These are phyloP conservation scores for Lophius americanus DNA, from an alignment of 2,797 vertebrate species.

Conservation along the genomic window DNA sequence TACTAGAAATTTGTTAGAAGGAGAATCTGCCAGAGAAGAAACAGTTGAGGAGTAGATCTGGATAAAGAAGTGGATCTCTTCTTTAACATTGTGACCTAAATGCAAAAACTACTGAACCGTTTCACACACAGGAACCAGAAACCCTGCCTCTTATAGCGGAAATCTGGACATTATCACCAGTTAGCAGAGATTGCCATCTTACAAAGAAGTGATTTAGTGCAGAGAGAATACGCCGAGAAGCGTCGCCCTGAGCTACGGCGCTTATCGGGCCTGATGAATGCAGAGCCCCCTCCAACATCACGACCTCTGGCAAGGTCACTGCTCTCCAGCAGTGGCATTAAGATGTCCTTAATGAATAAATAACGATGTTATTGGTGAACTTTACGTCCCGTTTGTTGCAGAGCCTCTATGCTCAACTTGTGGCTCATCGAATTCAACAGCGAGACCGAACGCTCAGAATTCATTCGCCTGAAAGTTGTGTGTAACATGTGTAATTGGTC, in stretches of 20 bases:
- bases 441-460: slow-evolving; percentile 12
- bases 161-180: background rate
- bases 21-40: too few relatives aligned
- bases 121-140: background rate
- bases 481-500: slow-evolving; percentile 26
- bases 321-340: slow-evolving; percentile 38
- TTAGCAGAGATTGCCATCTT: background rate
- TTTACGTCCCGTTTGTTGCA: slow-evolving; percentile 26
- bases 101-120: too few relatives aligned
- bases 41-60: too few relatives aligned
- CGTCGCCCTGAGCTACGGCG: slow-evolving; percentile 9
- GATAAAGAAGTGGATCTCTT: too few relatives aligned
- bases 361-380: background rate
- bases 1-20: too few relatives aligned
- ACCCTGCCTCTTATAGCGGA: too few relatives aligned
- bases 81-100: too few relatives aligned
- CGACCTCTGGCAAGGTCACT: slow-evolving; percentile 75
- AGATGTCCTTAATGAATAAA: slow-evolving; percentile 32
- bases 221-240: slow-evolving; percentile 10
- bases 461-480: slow-evolving; percentile 37
- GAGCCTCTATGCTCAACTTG: slow-evolving; percentile 48
- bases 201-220: slow-evolving; percentile 6
- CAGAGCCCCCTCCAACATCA: slow-evolving; percentile 31
- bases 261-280: slow-evolving; percentile 44
- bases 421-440: slow-evolving; percentile 42